Evolutionary conservation across 2,113 vertebrate genomes (phyloP).

Genomic region (Gobio gobio): DNA sequence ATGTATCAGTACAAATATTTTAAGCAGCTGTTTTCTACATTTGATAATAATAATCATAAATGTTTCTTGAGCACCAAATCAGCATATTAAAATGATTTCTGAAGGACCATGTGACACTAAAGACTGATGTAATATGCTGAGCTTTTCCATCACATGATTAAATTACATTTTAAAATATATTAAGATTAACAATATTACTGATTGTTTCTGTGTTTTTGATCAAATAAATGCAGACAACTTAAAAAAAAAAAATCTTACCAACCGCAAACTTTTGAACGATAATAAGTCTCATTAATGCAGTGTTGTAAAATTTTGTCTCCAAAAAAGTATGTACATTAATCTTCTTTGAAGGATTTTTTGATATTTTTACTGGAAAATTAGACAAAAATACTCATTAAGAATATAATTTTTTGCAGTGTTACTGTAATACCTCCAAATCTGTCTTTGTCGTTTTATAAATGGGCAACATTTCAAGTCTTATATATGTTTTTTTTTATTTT

Average conservation of each 20-base stretch:
- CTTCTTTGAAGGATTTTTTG: not conserved
- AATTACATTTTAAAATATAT: not conserved
- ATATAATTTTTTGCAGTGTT: not conserved
- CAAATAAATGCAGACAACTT: not conserved
- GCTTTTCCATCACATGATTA: not conserved
- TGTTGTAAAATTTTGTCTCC: not conserved
- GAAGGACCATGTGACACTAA: not conserved
- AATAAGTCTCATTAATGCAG: not conserved
- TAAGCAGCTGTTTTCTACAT: no score
- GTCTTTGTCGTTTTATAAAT: not conserved
- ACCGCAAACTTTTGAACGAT: not conserved
- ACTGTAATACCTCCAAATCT: conserved; percentile 41
- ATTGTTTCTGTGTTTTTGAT: not conserved
- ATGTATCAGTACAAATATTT: no score
- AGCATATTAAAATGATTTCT: not conserved
- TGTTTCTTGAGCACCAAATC: not conserved
- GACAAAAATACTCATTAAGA: not conserved
- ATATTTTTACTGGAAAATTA: not conserved
- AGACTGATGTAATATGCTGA: not conserved
- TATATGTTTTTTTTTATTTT: not conserved
- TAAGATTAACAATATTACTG: not conserved
- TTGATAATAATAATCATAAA: not conserved
- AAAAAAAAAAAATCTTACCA: not conserved
- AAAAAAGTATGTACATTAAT: not conserved
- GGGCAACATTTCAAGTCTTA: conserved; percentile 11